A percentile compares a stretch with the other conserved stretches of the same genome.
Evolutionary conservation across 2,888 invertebrate species (phyloP).

Genomic region (Falcaria lacertinaria): DNA sequence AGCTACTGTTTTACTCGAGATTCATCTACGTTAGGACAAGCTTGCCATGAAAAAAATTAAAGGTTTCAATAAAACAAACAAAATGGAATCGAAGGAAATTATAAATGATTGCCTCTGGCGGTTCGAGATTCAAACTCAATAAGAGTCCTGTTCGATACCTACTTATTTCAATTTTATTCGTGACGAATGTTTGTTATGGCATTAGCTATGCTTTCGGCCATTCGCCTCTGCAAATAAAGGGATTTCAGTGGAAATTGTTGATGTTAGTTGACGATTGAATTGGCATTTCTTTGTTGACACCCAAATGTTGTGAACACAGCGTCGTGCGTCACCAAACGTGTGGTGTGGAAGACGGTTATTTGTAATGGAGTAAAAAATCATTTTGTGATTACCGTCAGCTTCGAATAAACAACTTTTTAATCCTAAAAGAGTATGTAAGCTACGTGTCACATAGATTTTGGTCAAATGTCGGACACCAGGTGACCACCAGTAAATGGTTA

Average conservation of each 20-base stretch:
- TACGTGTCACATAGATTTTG: too few relatives aligned
- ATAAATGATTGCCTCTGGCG: conserved; percentile 9
- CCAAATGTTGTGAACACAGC: not conserved
- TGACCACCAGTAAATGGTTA: too few relatives aligned
- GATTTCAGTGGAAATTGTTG: not conserved
- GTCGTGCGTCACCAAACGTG: not conserved
- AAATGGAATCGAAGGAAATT: conserved; percentile 16
- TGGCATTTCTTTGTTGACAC: not conserved
- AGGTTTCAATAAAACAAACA: conserved; percentile 16
- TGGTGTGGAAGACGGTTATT: too few relatives aligned
- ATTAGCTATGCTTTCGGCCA: not conserved
- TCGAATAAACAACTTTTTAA: too few relatives aligned
- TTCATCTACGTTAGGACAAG: not conserved
- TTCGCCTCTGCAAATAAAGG: not conserved
- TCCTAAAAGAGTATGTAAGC: too few relatives aligned
- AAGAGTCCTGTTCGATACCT: conserved; percentile 1
- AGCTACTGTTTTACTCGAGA: too few relatives aligned
- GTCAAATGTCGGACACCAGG: too few relatives aligned
- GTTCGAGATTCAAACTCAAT: conserved; percentile 7
- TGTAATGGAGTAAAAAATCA: too few relatives aligned
- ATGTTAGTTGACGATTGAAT: not conserved
- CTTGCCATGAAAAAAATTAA: conserved; percentile 12
- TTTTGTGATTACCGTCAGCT: too few relatives aligned
- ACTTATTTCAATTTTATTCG: not conserved
- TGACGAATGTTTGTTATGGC: not conserved